Conservation (phyloP, 2,113 vertebrate genomes). For the Telmatochromis sp. region DNA sequence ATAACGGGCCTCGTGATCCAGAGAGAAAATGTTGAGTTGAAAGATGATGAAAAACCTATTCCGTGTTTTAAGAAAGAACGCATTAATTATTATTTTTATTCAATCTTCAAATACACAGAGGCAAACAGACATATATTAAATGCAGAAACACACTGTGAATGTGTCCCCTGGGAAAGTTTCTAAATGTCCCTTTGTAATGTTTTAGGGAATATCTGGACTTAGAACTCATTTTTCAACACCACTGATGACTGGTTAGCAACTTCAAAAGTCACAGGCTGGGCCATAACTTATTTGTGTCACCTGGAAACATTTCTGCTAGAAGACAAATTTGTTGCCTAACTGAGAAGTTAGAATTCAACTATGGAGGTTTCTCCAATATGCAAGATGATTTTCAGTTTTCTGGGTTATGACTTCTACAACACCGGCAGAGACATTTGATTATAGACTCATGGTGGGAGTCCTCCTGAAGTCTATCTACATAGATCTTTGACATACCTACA, state of each 20-base stretch:
- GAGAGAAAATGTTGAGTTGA: not conserved
- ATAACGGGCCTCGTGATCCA: not conserved
- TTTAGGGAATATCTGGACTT: not conserved
- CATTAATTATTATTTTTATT: not conserved
- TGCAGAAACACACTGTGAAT: not conserved
- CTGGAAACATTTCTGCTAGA: not conserved
- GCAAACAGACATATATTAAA: not conserved
- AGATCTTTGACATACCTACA: not conserved
- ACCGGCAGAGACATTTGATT: not conserved
- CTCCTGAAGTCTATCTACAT: not conserved
- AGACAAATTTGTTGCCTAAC: not conserved
- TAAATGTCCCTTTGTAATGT: not conserved
- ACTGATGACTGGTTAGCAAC: not conserved
- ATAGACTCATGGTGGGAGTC: not conserved
- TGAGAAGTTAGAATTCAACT: not conserved
- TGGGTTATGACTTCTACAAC: not conserved
- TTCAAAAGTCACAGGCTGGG: not conserved
- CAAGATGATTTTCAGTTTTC: not conserved
- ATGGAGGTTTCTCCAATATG: not conserved
- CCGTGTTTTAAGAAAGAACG: not conserved
- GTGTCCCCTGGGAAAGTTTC: not conserved
- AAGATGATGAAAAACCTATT: constrained; percentile 34
- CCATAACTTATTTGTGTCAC: not conserved
- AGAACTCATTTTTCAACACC: not conserved
- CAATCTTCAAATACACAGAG: not conserved